Conservation (phyloP, 2,888 invertebrate genomes). For the Netelia melanura region DNA sequence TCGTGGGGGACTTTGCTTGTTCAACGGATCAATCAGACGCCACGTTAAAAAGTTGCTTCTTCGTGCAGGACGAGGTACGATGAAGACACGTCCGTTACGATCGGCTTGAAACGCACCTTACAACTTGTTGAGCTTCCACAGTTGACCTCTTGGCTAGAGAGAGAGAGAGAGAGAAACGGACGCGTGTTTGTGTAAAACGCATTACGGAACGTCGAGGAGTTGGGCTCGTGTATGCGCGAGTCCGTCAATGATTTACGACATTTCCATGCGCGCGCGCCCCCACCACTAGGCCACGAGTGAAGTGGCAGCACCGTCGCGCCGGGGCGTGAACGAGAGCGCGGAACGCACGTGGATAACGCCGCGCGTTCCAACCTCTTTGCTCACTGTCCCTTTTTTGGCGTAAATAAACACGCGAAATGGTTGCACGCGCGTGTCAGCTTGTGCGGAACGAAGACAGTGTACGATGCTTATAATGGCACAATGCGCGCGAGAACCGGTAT, state of each 20-base stretch:
- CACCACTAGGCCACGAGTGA: neutral
- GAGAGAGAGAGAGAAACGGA: neutral
- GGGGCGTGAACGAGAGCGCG: slow-evolving; percentile 29
- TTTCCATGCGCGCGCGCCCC: slow-evolving; percentile 42
- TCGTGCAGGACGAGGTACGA: slow-evolving; percentile 23
- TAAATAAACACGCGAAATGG: slow-evolving; percentile 34
- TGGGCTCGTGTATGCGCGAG: slow-evolving; percentile 14
- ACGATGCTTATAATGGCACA: slow-evolving; percentile 25
- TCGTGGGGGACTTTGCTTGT: neutral
- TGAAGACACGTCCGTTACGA: slow-evolving; percentile 50
- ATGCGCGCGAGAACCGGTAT: slow-evolving; percentile 13
- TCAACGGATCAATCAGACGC: slow-evolving; percentile 53
- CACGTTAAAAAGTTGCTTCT: slow-evolving; percentile 18
- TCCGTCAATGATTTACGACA: slow-evolving; percentile 55
- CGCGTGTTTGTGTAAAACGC: neutral
- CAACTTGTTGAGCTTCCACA: slow-evolving; percentile 48
- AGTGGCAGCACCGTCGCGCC: neutral
- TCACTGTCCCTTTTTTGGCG: neutral
- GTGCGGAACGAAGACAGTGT: slow-evolving; percentile 60
- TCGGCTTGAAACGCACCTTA: slow-evolving; percentile 30
- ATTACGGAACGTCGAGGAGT: neutral
- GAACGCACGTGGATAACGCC: slow-evolving; percentile 40
- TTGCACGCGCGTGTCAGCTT: slow-evolving; percentile 62
- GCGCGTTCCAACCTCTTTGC: neutral
- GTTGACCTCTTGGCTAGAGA: slow-evolving; percentile 21